Evolutionary conservation across 1,140 invertebrate genomes (phyloP).

Genomic region (Sinonovacula constricta): DNA sequence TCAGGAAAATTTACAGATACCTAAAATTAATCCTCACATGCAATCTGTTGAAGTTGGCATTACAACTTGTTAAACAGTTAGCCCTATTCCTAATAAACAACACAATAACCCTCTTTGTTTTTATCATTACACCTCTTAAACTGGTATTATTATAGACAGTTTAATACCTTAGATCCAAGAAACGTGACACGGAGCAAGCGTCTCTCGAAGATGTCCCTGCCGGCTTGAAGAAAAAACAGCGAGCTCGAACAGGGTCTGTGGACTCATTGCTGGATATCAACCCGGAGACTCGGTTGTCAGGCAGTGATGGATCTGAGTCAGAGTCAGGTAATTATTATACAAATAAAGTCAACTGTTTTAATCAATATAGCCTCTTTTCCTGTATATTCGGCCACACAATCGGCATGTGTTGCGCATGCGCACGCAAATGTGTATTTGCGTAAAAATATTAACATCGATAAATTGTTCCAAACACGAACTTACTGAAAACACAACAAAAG

Average conservation of each 20-base stretch:
- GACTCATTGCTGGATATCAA: conserved; percentile 23
- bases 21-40: not conserved
- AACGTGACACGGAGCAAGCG: conserved; percentile 24
- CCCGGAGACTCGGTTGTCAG: conserved; percentile 6
- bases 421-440: not conserved
- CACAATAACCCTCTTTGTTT: conserved; percentile 12
- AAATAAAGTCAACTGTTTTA: too few relatives aligned
- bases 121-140: too few relatives aligned
- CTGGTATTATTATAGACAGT: too few relatives aligned
- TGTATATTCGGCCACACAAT: not conserved
- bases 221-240: conserved; percentile 21
- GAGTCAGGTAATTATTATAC: conserved; percentile 29
- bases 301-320: conserved; percentile 22
- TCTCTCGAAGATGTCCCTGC: not conserved
- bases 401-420: not conserved
- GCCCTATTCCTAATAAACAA: not conserved
- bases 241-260: conserved; percentile 29
- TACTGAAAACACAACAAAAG: too few relatives aligned
- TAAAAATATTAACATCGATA: not conserved
- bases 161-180: conserved; percentile 43
- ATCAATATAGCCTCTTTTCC: not conserved
- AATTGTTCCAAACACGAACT: too few relatives aligned
- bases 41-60: not conserved
- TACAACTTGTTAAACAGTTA: not conserved
- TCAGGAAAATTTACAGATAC: too few relatives aligned